Base-by-base conservation (phyloP, 1,140 invertebrate species). In the Delia radicum region DNA sequence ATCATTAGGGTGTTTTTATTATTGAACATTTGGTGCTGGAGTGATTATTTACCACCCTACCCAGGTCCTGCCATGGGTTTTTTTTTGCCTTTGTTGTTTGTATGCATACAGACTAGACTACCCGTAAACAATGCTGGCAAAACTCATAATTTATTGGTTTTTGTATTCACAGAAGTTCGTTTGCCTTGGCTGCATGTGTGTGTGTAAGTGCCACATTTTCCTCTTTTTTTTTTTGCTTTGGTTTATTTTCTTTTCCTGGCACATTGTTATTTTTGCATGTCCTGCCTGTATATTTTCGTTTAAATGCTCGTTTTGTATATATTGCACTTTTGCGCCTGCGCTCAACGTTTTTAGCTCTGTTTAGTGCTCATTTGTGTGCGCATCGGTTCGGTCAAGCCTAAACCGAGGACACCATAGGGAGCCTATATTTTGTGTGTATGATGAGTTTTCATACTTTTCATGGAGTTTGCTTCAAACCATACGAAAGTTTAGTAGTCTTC, bases 71-170 rank as follows among this genome's bases (percentile, higher is more conserved):
- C 29, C 65, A 13, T 33, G 65, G 65, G 65, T 69, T 21, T 29
- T 15, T 33, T 63, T 63, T 63, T 21, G 61, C 24, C 18, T 63
- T 63, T 65, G n/a, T 65, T 13, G 26, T 27, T 18, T 65, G 27
- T 29, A 65, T 12, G 6, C 24, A 12, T n/a, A 6, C 27, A 29
- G 26, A 65, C 27, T 29, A 13, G 28, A 65, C 62, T 65, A 26
- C 27, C 62, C 62, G 62, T 65, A 28, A 65, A 65, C 27, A 65
- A 29, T 65, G 62, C 27, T 29, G 62, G 29, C 63, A 69, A 69
- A 69, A 33, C 29, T 69, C 65, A 69, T 69, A 69, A 69, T 69
- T 69, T 69, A 69, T 69, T 69, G 29, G 65, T 69, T 69, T 69
- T 69, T 69, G 48, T 55, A 8, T 69, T 28, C 65, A 69, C 65